Conservation (phyloP, 2,113 vertebrate species). For the Alouatta palliata region DNA sequence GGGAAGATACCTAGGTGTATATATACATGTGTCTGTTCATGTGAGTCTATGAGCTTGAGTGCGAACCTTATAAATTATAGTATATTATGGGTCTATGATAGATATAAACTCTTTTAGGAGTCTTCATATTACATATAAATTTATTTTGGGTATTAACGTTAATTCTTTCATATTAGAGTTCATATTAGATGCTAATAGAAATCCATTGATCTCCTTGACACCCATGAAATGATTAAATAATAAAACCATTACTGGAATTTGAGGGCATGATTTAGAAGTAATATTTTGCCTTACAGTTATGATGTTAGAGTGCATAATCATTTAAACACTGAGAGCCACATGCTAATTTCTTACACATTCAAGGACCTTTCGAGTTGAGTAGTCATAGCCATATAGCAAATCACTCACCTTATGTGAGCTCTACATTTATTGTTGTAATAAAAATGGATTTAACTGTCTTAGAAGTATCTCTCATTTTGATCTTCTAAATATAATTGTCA, state of each 20-base stretch:
- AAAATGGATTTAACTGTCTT: not conserved
- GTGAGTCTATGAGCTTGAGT: not conserved
- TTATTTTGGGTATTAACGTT: not conserved
- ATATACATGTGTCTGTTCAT: not conserved
- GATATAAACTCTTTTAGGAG: not conserved
- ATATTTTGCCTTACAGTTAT: not conserved
- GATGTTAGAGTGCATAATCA: not conserved
- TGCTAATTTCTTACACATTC: constrained; percentile 11
- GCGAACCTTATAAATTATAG: not conserved
- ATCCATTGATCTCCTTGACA: not conserved
- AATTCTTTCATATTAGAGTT: not conserved
- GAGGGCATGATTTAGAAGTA: not conserved
- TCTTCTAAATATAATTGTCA: not conserved
- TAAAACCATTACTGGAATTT: constrained; percentile 16
- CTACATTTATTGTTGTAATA: not conserved
- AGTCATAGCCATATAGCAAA: not conserved
- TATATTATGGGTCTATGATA: not conserved
- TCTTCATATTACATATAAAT: not conserved
- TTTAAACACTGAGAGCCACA: not conserved
- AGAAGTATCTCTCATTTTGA: not conserved
- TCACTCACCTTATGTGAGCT: not conserved
- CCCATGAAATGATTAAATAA: not conserved
- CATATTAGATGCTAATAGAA: not conserved
- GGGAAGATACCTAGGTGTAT: accelerated
- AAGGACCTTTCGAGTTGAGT: not conserved